Evolutionary conservation across 2,888 invertebrate species (phyloP).

Genomic region (Homarus gammarus): DNA sequence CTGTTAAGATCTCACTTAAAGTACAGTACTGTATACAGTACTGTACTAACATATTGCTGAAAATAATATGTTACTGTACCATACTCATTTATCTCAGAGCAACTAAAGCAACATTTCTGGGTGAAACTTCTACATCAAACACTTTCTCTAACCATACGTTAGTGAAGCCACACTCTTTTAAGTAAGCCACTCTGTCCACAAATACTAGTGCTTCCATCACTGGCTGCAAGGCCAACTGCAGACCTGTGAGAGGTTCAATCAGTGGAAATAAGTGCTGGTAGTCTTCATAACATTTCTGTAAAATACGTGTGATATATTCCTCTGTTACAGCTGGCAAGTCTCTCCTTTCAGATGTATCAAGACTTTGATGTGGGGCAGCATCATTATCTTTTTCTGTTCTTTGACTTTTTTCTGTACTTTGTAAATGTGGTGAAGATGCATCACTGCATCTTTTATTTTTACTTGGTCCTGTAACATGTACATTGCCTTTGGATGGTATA

Average conservation of each 20-base stretch:
- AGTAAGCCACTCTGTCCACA: slow-evolving; percentile 62
- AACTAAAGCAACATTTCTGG: slow-evolving; percentile 65
- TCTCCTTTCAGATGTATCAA: not conserved
- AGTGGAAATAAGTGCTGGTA: slow-evolving; percentile 50
- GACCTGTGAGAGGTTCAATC: slow-evolving; percentile 66
- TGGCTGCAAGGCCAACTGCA: slow-evolving; percentile 71
- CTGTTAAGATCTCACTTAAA: no score
- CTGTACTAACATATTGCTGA: no score
- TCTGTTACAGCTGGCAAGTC: not conserved
- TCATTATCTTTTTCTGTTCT: not conserved
- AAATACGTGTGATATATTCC: not conserved
- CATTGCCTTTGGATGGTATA: not conserved
- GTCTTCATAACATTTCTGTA: slow-evolving; percentile 44
- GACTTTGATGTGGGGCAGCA: not conserved
- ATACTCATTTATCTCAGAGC: slow-evolving; percentile 40
- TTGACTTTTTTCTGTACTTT: not conserved
- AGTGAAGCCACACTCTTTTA: slow-evolving; percentile 58
- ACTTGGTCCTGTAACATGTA: not conserved
- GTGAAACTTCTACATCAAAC: slow-evolving; percentile 64
- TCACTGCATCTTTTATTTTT: not conserved
- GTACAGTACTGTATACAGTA: no score
- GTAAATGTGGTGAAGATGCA: not conserved
- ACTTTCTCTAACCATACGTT: slow-evolving; percentile 57
- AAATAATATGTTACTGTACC: no score
- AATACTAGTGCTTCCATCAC: slow-evolving; percentile 68